Conservation (phyloP, 2,797 vertebrate genomes). For the Liparis tanakae region DNA sequence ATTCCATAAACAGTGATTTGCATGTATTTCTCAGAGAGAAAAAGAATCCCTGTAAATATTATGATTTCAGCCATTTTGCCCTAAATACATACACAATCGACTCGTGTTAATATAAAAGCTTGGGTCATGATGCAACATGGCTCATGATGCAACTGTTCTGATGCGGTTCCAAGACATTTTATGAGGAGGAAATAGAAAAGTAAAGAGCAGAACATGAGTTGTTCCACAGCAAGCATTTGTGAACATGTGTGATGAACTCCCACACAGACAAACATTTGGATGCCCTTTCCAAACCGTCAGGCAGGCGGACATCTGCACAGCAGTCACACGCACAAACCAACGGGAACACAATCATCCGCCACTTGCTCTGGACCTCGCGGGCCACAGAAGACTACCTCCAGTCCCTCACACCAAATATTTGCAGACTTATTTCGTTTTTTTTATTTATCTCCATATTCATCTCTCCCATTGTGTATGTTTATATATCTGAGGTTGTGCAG, state of each 20-base stretch:
- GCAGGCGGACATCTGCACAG: slow-evolving; percentile 54
- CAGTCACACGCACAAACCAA: slow-evolving; percentile 58
- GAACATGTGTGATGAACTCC: slow-evolving; percentile 41
- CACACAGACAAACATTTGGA: slow-evolving; percentile 47
- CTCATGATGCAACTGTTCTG: slow-evolving; percentile 11
- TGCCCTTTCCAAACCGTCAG: slow-evolving; percentile 32
- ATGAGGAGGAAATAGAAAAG: slow-evolving; percentile 4
- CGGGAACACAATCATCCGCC: slow-evolving; percentile 51
- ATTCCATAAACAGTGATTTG: not conserved
- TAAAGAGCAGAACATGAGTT: slow-evolving; percentile 10
- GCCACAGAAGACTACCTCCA: slow-evolving; percentile 47
- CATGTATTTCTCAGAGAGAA: not conserved
- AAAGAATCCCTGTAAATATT: not conserved
- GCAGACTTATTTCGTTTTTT: slow-evolving; percentile 56
- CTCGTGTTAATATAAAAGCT: not conserved
- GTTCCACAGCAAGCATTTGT: slow-evolving; percentile 17
- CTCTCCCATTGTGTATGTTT: slow-evolving; percentile 62
- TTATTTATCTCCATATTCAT: slow-evolving; percentile 61
- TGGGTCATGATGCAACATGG: not conserved
- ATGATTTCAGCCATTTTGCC: not conserved
- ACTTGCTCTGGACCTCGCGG: slow-evolving; percentile 48
- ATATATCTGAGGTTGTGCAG: slow-evolving; percentile 47
- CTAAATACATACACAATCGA: not conserved
- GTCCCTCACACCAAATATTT: slow-evolving; percentile 66
- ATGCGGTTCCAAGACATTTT: not conserved